Evolutionary conservation across 2,888 invertebrate species (phyloP).

Genomic region (Leptopilina drosophilae): DNA sequence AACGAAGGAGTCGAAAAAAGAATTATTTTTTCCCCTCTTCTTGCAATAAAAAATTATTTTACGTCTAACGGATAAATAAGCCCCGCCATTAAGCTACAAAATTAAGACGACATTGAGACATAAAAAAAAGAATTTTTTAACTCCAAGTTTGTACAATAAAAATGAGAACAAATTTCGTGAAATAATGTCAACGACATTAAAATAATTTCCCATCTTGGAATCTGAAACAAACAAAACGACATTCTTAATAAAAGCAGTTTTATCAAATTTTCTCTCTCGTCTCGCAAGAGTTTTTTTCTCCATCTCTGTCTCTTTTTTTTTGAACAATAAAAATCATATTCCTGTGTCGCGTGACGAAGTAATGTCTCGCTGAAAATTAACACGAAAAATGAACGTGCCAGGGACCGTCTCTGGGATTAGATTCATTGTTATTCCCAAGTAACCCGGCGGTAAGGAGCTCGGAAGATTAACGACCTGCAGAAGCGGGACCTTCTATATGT

Average conservation of each 20-base stretch:
- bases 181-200: slow-evolving; percentile 2
- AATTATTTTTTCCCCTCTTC: too few species aligned
- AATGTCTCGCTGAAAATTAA: slow-evolving; percentile 52
- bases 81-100: too few species aligned
- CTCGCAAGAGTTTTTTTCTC: too few species aligned
- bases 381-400: slow-evolving; percentile 58
- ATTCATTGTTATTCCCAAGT: slow-evolving; percentile 65
- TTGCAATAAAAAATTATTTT: too few species aligned
- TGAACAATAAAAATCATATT: slow-evolving; percentile 50
- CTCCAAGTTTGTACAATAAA: neutral
- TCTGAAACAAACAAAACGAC: slow-evolving; percentile 19
- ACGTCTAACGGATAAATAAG: too few species aligned
- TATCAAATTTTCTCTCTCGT: neutral
- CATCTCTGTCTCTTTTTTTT: neutral
- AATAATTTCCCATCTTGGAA: slow-evolving; percentile 38
- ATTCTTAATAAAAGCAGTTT: slow-evolving; percentile 14
- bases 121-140: too few species aligned
- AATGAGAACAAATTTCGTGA: neutral
- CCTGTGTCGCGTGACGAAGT: slow-evolving; percentile 45
- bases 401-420: slow-evolving; percentile 66
- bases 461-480: slow-evolving; percentile 54
- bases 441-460: slow-evolving; percentile 54
- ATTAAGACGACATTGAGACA: too few species aligned
- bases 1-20: too few species aligned
- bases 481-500: slow-evolving; percentile 28